These are phyloP conservation scores for Phyllostomus hastatus DNA, from an alignment of 2,113 vertebrate genomes.

Conservation along the genomic window DNA sequence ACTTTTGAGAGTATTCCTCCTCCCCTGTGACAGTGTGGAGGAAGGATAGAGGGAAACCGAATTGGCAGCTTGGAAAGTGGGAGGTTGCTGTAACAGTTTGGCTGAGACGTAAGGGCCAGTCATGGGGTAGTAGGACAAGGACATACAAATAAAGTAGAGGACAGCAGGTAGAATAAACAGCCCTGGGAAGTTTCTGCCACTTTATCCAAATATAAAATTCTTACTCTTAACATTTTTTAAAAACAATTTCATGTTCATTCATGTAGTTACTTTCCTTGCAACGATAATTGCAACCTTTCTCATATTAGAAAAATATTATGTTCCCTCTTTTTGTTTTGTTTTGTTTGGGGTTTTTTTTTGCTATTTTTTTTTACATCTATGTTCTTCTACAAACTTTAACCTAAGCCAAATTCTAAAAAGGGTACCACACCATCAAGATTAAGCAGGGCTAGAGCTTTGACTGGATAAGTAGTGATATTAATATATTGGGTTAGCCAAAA, in stretches of 20 bases:
- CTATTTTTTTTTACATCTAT: not conserved
- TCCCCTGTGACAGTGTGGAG: not conserved
- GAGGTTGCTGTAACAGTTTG: not conserved
- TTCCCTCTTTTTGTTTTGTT: not conserved
- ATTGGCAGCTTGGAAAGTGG: not conserved
- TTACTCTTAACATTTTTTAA: not conserved
- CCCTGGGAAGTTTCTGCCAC: not conserved
- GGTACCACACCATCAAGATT: not conserved
- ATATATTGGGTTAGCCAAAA: too few relatives aligned
- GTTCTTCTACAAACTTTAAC: not conserved
- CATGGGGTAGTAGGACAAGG: not conserved
- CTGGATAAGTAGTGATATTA: not conserved
- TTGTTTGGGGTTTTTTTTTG: not conserved
- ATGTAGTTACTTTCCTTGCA: not conserved
- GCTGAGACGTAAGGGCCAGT: not conserved
- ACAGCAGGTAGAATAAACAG: not conserved
- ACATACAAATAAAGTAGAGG: not conserved
- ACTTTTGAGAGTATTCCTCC: not conserved
- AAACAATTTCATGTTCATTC: not conserved
- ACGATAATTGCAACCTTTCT: not conserved
- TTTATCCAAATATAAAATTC: not conserved
- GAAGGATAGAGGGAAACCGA: not conserved
- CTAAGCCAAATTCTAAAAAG: not conserved
- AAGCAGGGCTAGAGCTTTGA: not conserved
- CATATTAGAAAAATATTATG: not conserved